phyloP scores from a whole-genome alignment of 2,113 vertebrate species.

The Pimephales promelas region DNA sequence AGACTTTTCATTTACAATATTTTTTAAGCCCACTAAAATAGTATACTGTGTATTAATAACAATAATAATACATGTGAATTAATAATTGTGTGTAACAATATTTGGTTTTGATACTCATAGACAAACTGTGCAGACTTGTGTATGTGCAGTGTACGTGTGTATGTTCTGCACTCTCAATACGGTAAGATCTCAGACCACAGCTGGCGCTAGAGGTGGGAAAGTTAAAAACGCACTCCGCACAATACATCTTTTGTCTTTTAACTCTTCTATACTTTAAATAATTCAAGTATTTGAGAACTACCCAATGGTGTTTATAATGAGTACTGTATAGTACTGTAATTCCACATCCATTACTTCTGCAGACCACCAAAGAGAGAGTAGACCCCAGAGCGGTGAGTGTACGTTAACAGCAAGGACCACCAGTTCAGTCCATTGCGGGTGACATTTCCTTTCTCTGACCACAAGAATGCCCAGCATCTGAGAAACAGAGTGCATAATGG shows the following conservation, averaged over 20 bases:
- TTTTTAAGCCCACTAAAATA: no score
- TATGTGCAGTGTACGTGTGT: no score
- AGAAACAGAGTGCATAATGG: conserved; percentile 12
- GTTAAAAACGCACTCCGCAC: background rate
- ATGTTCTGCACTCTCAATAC: conserved; percentile 1
- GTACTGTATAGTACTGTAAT: conserved; percentile 19
- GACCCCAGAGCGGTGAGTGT: conserved; percentile 6
- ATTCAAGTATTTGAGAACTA: background rate
- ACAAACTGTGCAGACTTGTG: background rate
- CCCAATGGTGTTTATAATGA: background rate
- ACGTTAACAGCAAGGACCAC: conserved; percentile 40
- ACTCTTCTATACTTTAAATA: conserved; percentile 1
- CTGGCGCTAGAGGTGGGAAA: background rate
- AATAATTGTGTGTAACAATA: background rate
- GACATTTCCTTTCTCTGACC: conserved; percentile 51
- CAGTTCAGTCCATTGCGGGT: conserved; percentile 23
- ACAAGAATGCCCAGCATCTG: conserved; percentile 50
- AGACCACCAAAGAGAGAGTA: conserved; percentile 47
- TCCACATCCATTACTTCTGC: conserved; percentile 45
- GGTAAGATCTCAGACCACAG: background rate
- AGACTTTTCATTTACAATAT: no score
- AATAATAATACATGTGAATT: no score
- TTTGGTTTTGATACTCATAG: background rate
- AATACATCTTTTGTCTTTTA: conserved; percentile 12
- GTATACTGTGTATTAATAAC: no score